phyloP scores from a whole-genome alignment of 1,140 invertebrate genomes.

The Mercenaria mercenaria region DNA sequence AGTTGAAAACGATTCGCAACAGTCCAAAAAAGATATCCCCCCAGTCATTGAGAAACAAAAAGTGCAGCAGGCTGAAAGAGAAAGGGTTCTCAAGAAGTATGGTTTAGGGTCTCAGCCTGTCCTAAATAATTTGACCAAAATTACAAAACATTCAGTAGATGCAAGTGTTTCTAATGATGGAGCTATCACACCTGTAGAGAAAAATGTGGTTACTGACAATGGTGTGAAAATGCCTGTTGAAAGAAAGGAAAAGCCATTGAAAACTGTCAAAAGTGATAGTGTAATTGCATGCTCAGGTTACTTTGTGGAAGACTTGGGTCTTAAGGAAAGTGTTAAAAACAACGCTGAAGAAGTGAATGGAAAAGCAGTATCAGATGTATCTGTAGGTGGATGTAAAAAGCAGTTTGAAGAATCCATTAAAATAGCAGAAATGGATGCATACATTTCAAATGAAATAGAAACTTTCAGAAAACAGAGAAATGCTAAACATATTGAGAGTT shows the following conservation, averaged over 20 bases:
- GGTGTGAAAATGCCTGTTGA: background rate
- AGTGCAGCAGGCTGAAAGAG: constrained; percentile 31
- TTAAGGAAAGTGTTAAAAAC: background rate
- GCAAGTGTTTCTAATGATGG: background rate
- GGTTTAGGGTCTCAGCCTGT: constrained; percentile 36
- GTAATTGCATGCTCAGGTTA: constrained; percentile 29
- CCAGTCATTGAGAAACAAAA: constrained; percentile 13
- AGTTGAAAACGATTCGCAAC: background rate
- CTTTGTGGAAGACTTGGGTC: constrained; percentile 36
- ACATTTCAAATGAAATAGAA: constrained; percentile 4
- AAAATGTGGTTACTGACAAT: background rate
- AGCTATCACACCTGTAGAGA: background rate
- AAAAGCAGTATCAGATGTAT: background rate
- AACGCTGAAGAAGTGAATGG: background rate
- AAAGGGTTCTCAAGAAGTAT: constrained; percentile 56
- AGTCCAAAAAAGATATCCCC: background rate
- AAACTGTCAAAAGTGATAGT: constrained; percentile 55
- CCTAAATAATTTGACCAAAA: constrained; percentile 1
- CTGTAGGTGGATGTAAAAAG: background rate
- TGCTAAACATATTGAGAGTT: background rate
- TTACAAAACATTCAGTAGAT: background rate
- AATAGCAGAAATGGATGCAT: constrained; percentile 19
- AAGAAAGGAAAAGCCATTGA: background rate
- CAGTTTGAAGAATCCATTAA: background rate
- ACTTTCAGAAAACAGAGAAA: constrained; percentile 2